Base-by-base conservation (phyloP, 2,797 vertebrate genomes). In the Eulemur rubriventer region DNA sequence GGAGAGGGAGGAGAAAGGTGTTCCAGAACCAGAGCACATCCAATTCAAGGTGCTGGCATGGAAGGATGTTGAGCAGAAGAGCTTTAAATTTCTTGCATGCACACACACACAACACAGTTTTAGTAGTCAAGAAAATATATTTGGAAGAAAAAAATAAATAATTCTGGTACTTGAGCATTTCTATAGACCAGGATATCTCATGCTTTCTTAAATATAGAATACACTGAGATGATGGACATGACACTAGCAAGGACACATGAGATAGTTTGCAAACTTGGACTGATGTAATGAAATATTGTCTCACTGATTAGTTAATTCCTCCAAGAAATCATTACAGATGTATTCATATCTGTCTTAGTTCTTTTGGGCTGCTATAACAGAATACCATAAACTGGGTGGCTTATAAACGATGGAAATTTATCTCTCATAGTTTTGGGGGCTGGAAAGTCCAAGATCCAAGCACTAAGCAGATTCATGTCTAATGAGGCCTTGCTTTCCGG, bases 261-360 rank as follows among this genome's bases (percentile, higher is more conserved):
- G n/a, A 48, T 96, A 59, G 72, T 89, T 89, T 96, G 41, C 73
- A 85, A 72, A 95, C 10, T 59, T 82, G 55, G 18, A 57, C 17
- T 33, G 7, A 57, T 10, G 11, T 57, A 41, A 17, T 67, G 72
- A 85, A 83, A 63, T 73, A 76, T 33, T 91, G 33, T 86, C 50
- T 75, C 72, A 83, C 2, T 6, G n/a, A 89, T 84, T n/a, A 96
- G 52, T 93, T 70, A 70, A 57, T 38, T 73, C 52, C 17, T 89
- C 18, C 9, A 65, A 87, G 28, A 95, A 87, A 63, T 72, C 17
- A 96, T 87, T 86, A 30, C 70, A 94, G 80, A 92, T 72, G 7
- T 46, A 35, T 70, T 86, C 13, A 9, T 35, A 87, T 24, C 14
- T 79, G 22, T 79, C 50, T 55, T 55, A 55, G 50, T 55, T 79